phyloP scores from a whole-genome alignment of 2,888 invertebrate genomes.

The Pandemis corylana region DNA sequence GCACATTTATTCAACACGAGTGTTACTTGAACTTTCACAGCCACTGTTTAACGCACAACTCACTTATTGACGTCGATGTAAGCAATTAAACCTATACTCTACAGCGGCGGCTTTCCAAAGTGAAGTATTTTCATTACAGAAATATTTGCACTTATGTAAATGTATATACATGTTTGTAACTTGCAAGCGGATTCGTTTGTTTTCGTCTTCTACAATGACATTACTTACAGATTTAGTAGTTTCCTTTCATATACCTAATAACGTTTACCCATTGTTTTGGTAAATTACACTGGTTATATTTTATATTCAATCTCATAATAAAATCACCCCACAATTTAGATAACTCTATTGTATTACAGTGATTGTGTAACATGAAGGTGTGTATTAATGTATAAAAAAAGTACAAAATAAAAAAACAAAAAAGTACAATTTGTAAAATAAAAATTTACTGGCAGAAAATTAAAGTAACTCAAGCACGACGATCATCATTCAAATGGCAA shows the following conservation, averaged over 20 bases:
- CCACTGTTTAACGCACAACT: not conserved
- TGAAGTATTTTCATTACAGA: slow-evolving; percentile 10
- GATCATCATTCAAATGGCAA: no score
- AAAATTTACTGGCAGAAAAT: no score
- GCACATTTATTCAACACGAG: slow-evolving; percentile 3
- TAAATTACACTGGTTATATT: not conserved
- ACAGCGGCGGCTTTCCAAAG: slow-evolving; percentile 3
- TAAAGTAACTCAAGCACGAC: no score
- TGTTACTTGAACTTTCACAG: not conserved
- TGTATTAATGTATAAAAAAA: no score
- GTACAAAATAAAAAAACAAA: no score
- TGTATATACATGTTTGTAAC: not conserved
- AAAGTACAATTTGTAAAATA: no score
- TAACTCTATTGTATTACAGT: no score
- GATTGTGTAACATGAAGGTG: no score
- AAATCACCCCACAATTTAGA: no score
- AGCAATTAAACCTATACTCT: slow-evolving; percentile 7
- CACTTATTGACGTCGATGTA: not conserved
- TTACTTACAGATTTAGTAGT: slow-evolving; percentile 16
- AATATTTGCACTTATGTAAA: slow-evolving; percentile 9
- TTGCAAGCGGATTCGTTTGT: slow-evolving; percentile 12
- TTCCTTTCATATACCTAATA: slow-evolving; percentile 1
- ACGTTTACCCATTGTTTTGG: slow-evolving; percentile 19
- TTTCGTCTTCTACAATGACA: not conserved
- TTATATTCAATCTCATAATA: no score